Percentiles rank a stretch among this genome's conserved stretches.
phyloP scores from a whole-genome alignment of 37 sponge, comb jelly and placozoan species.

The Diacarnus erythraeanus region DNA sequence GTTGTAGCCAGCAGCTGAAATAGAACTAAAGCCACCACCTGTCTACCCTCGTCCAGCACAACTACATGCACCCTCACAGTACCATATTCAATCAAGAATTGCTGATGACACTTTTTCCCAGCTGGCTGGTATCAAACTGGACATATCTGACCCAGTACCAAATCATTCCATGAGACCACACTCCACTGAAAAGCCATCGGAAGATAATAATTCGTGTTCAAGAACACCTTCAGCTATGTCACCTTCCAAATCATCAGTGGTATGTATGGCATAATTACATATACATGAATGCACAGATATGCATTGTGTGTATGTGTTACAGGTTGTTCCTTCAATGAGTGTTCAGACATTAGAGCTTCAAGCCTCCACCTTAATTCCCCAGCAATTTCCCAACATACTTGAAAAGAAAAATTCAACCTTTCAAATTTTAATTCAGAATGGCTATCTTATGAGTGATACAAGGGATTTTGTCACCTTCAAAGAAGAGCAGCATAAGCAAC shows the following conservation, averaged over 20 bases:
- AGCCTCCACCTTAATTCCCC: neutral
- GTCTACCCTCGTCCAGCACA: conserved; percentile 30
- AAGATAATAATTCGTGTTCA: too few relatives aligned
- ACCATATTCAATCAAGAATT: neutral
- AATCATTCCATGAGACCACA: too few relatives aligned
- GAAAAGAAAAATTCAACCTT: neutral
- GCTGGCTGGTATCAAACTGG: conserved; percentile 21
- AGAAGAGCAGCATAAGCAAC: neutral
- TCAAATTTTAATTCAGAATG: neutral
- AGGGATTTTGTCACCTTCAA: conserved; percentile 43
- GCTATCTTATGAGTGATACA: neutral
- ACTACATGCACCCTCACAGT: neutral
- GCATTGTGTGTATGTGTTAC: neutral
- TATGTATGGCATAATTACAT: too few relatives aligned
- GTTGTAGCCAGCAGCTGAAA: conserved; percentile 76
- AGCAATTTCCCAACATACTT: neutral
- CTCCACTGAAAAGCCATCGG: neutral
- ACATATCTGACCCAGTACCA: too few relatives aligned
- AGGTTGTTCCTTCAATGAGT: neutral
- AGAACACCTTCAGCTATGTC: too few relatives aligned
- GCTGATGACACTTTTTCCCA: neutral
- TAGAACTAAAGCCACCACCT: conserved; percentile 79
- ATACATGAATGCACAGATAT: too few relatives aligned
- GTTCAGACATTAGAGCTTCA: neutral
- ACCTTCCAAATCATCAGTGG: too few relatives aligned